Evolutionary conservation across 2,797 vertebrate genomes (phyloP).

Genomic region (Dipus sagitta): DNA sequence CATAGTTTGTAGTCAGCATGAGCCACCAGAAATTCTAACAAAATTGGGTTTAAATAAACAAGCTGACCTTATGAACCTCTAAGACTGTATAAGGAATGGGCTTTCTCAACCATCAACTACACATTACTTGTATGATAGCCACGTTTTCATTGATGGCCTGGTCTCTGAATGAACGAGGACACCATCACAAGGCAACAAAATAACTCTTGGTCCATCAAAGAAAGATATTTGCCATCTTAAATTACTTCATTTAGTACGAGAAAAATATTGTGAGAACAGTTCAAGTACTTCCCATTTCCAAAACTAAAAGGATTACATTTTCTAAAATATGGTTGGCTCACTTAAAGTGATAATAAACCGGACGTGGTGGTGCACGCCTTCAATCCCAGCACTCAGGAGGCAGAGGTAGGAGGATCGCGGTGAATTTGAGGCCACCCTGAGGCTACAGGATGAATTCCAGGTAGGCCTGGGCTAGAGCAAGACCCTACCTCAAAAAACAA

Average conservation of each 20-base stretch:
- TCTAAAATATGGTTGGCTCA: neutral
- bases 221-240: neutral
- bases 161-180: neutral
- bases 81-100: neutral
- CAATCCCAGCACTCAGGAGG: no score
- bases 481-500: no score
- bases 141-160: neutral
- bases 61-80: neutral
- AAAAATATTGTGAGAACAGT: neutral
- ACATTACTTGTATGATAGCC: no score
- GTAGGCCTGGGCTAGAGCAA: no score
- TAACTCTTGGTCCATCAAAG: neutral
- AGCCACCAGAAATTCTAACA: conserved; percentile 19
- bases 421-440: no score
- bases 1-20: neutral
- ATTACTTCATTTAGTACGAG: neutral
- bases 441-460: no score
- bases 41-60: conserved; percentile 27
- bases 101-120: neutral
- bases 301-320: conserved; percentile 18
- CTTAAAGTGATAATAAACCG: neutral
- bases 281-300: neutral
- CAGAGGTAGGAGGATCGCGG: no score
- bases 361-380: no score
- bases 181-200: neutral